Base-by-base conservation (phyloP, 2,113 vertebrate species). In the Rhombomys opimus region DNA sequence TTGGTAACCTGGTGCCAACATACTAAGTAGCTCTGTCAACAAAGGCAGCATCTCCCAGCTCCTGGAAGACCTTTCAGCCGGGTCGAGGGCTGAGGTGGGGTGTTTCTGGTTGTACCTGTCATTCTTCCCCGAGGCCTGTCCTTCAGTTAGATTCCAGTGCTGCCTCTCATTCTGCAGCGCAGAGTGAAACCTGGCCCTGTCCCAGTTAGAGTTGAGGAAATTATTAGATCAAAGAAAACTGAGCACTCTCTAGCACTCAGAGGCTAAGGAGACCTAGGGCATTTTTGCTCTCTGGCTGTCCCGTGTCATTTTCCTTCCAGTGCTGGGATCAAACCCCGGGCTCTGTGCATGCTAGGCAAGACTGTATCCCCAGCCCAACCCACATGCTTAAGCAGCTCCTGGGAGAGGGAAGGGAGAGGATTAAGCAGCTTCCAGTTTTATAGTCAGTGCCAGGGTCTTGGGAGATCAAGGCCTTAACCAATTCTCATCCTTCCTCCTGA, bases 401-500 rank as follows among this genome's bases (percentile, higher is more conserved):
- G 14, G 35, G 50, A 85, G 52, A 27, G 50, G 2, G 85, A 85
- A 93, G 8, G 8, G 5, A 67, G 67, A 22, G 61, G 17, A 57
- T 32, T 57, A n/a, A 87, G 25, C 41, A 32, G 6, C 6, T 9
- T 70, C 46, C 86, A 88, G 23, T 3, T 65, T 88, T 75, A 59
- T 23, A 27, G 54, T 82, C n/a, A 14, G 61, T 84, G 72, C 78
- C 80, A 54, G 63, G 90, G 3, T 94, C 68, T 87, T 32, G 4
- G 50, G 68, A 92, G 46, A 35, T 2, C 2, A 7, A 30, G 7
- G 41, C 77, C 23, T 5, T 67, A 38, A n/a, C 12, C 2, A 52
- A 2, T 68, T 93, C 63, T 59, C 46, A 46, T 92, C 67, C 68
- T 90, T 93, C 75, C 75, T 89, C 65, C 93, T 86, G 87, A 88